Conservation (phyloP, 2,888 invertebrate genomes). For the Leptopilina myrica region DNA sequence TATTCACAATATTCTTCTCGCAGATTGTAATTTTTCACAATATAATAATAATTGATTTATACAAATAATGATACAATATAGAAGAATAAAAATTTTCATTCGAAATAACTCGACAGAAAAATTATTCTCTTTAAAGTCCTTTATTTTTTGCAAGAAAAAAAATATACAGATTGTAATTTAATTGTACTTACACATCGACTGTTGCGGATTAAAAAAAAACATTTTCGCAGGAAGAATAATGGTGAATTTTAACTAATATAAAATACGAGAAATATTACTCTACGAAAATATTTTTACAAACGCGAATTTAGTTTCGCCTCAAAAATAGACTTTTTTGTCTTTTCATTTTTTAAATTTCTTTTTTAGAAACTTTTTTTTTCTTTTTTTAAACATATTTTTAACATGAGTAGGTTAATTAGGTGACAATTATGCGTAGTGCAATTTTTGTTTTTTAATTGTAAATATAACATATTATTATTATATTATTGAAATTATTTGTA, state of each 20-base stretch:
- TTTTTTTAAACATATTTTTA: background rate
- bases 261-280: constrained; percentile 28
- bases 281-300: too few relatives aligned
- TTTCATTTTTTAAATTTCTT: constrained; percentile 3
- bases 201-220: constrained; percentile 54
- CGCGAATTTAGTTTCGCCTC: too few relatives aligned
- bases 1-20: background rate
- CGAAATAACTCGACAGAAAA: background rate
- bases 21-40: background rate
- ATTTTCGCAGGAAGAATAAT: constrained; percentile 41
- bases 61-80: background rate
- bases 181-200: constrained; percentile 65
- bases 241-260: constrained; percentile 28
- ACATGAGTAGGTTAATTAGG: background rate
- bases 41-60: too few relatives aligned
- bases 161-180: constrained; percentile 50
- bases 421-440: constrained; percentile 16
- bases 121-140: constrained; percentile 14
- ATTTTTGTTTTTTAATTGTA: constrained; percentile 12
- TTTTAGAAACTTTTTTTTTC: background rate
- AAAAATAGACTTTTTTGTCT: background rate
- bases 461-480: constrained; percentile 10
- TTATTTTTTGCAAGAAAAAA: constrained; percentile 40
- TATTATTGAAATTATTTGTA: background rate
- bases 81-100: background rate